Evolutionary conservation across 2,888 invertebrate genomes (phyloP), one percentile per base, ranked within the genome.

Genomic region (Xestia ashworthii): DNA sequence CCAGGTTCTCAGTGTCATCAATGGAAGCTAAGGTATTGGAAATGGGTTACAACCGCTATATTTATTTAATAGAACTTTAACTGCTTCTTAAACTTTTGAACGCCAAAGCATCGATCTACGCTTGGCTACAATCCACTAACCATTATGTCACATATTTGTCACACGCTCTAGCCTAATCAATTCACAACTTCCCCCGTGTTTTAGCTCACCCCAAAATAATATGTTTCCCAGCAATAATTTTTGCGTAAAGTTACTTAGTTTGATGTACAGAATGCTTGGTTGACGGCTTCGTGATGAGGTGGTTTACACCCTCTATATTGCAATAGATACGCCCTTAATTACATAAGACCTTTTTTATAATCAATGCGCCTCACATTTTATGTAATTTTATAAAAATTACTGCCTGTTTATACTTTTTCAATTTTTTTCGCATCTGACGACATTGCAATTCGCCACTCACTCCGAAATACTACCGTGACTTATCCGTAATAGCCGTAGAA

Each of bases 401-500:
- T 14, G 6, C 12, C 3, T 65, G 3, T 14, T 65, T 1, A 14
- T 3, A n/a, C n/a, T 44, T 44, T 44, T 44, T 44, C 9, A 9
- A 44, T 11, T 16, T 41, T 32, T 12, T 64, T 41, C 65, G 14
- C 14, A 44, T 44, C 4, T 65, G 44, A 65, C 65, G 16, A 44
- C 65, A 65, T n/a, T 38, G 0, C 8, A 8, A 44, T 65, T 65
- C n/a, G n/a, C n/a, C 65, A 44, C 65, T 44, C 44, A n/a, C 3
- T 65, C n/a, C 41, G 4, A 65, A 44, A n/a, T 14, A 65, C 65
- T 44, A 65, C 44, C 65, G 65, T 65, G 12, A 25, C 65, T 19
- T 62, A 65, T 44, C 65, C 8, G n/a, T 65, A 65, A 65, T 44
- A 65, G 65, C n/a, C 44, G 44, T 44, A n/a, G 65, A 44, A 44